These are phyloP conservation scores for Nymphalis io DNA, from an alignment of 1,140 invertebrate genomes.

Conservation along the genomic window DNA sequence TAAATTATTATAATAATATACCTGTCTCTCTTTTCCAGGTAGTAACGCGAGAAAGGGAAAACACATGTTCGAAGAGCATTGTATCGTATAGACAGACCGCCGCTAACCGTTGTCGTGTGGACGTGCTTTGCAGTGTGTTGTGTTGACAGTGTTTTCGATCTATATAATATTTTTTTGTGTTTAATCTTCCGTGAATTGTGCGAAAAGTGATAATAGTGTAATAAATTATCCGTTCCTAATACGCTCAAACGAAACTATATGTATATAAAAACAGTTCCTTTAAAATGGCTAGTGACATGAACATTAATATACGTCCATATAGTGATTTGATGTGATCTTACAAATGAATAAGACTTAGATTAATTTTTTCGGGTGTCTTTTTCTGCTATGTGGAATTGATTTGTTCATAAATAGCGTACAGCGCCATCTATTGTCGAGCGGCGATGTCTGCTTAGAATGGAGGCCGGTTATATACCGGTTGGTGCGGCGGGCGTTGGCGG, in stretches of 20 bases:
- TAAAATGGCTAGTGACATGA: constrained; percentile 59
- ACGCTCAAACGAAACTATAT: constrained; percentile 43
- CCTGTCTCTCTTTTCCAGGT: constrained; percentile 65
- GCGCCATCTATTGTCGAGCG: constrained; percentile 48
- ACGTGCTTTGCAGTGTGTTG: constrained; percentile 24
- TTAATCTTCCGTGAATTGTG: not conserved
- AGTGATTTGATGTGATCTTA: constrained; percentile 63
- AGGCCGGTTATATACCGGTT: constrained; percentile 76
- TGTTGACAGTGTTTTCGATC: not conserved
- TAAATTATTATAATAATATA: constrained; percentile 47
- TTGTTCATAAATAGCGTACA: constrained; percentile 25
- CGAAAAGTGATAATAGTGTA: not conserved
- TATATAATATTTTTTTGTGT: not conserved
- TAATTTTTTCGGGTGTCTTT: constrained; percentile 23
- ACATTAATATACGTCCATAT: constrained; percentile 55
- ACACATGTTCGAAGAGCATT: constrained; percentile 36
- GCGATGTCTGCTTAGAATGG: constrained; percentile 67
- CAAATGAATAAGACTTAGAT: constrained; percentile 37
- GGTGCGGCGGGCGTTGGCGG: constrained; percentile 47
- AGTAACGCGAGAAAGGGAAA: constrained; percentile 42
- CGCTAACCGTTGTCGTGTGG: constrained; percentile 37
- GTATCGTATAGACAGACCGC: constrained; percentile 23
- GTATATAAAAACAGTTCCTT: constrained; percentile 59
- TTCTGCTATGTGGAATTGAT: constrained; percentile 42
- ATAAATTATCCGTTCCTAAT: constrained; percentile 49